Base-by-base conservation (phyloP, 2,113 vertebrate genomes). In the Lagopus muta region DNA sequence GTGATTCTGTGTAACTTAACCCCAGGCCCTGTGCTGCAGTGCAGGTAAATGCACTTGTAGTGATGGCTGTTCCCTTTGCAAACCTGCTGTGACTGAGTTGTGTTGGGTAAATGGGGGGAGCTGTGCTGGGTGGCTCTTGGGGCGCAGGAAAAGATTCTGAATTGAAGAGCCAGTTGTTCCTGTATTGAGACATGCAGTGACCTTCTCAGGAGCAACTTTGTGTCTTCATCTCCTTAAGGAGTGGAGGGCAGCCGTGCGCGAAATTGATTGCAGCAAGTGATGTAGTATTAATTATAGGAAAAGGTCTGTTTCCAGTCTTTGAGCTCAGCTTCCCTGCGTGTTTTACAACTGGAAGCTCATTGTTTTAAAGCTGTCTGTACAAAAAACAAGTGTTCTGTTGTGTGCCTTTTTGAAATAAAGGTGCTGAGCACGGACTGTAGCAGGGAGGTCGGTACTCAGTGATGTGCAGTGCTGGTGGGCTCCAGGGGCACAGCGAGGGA, bases 61-160 rank as follows among this genome's bases (percentile, higher is more conserved):
- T 65, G 10, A 18, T 10, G 64, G 55, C 43, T 85, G 28, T 25
- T n/a, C 0, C n/a, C 27, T 36, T 17, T 2, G 0, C 22, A 34
- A 70, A 30, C 28, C 17, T 10, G 4, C 1, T 14, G 1, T 2
- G 11, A 20, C 30, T 10, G 10, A 12, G 11, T 42, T 42, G 50
- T 36, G 58, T 2, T 54, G 76, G 58, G 17, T 32, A 36, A 22
- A 24, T 43, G 1, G 54, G 65, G 19, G 25, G 24, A 62, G 45
- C 82, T 38, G 30, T 61, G 30, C 10, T 82, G 3, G 4, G 1
- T 8, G n/a, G 50, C 42, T 66, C 30, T 69, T 76, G 12, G 57
- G 13, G 20, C 34, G 80, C 40, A 70, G 21, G 45, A 52, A 34
- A 72, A 73, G 22, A 6, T 30, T 48, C 2, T n/a, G 28, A 78